Base-by-base conservation (phyloP, 1,140 invertebrate species). In the Phymastichus coffea region DNA sequence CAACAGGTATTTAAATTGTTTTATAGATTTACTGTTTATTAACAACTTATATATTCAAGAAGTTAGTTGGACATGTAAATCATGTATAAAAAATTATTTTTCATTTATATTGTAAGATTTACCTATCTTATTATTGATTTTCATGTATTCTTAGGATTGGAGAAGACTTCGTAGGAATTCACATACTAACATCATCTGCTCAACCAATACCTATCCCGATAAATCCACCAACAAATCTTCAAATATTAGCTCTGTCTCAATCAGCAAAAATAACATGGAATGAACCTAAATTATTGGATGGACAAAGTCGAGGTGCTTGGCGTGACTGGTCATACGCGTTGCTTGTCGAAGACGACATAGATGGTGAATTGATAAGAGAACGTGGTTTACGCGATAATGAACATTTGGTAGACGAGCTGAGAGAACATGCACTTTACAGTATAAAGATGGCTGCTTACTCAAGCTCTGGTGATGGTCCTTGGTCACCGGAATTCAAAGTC, bases 291-390 rank as follows among this genome's bases (percentile, higher is more conserved):
- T 73, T 88, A 1, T 72, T 94, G 12, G 87, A 87, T 9, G 88
- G 87, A 26, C 90, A 93, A 76, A 91, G 93, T 1, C 4, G 4
- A 3, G 88, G 87, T 1, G 89, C 93, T 0, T 95, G 91, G 86
- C 87, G 89, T 65, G 86, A 87, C 60, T 96, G 93, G 92, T 85
- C 83, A 0, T 97, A 94, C 73, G 87, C 91, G 70, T 78, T 97
- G 17, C 85, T 87, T 63, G 82, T 93, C 0, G 85, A 84, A 60
- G 84, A 89, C 61, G 81, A 83, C 57, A 70, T 80, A 2, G 78
- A 76, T 3, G 80, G 83, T 0, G 70, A 80, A 37, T 79, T 74
- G 7, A 77, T 80, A 19, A 79, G 66, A 64, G 74, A 79, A 33
- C 79, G 74, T 38, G 80, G 86, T 41, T 88, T 91, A 10, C 85